These are phyloP conservation scores for Heliconius sara DNA, from an alignment of 2,888 invertebrate genomes.

Conservation along the genomic window DNA sequence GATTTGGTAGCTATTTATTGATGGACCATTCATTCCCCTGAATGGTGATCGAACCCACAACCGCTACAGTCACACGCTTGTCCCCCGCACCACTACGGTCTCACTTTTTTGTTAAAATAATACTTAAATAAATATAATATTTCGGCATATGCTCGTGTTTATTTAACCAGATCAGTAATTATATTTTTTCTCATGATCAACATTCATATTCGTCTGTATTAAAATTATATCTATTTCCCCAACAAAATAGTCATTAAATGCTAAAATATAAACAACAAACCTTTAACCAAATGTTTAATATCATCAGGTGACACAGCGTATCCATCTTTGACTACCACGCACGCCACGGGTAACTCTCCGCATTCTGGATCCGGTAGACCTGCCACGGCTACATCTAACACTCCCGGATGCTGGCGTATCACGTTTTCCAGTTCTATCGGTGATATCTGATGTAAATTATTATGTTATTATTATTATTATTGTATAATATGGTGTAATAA, in stretches of 20 bases:
- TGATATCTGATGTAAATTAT: conserved; percentile 54
- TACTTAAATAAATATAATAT: too few relatives aligned
- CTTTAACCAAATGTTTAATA: conserved; percentile 61
- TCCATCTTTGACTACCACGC: conserved; percentile 55
- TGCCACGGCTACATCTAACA: conserved; percentile 61
- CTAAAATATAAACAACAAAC: conserved; percentile 44
- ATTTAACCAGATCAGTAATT: too few relatives aligned
- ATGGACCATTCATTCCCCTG: too few relatives aligned
- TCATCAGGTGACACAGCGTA: conserved; percentile 55
- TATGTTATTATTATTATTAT: neutral
- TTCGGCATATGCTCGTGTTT: too few relatives aligned
- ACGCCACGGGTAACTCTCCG: conserved; percentile 63
- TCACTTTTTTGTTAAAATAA: too few relatives aligned
- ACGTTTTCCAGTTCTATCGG: conserved; percentile 64
- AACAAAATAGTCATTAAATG: neutral
- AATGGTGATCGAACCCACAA: too few relatives aligned
- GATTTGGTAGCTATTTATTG: too few relatives aligned
- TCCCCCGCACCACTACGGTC: too few relatives aligned
- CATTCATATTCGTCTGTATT: too few relatives aligned
- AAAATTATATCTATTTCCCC: too few relatives aligned
- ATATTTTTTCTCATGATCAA: too few relatives aligned
- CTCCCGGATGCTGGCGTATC: conserved; percentile 59
- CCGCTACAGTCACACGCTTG: too few relatives aligned
- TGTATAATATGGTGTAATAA: neutral
- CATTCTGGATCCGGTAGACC: conserved; percentile 57